Evolutionary conservation across 2,888 invertebrate species (phyloP).

Genomic region (Endotricha flammealis): DNA sequence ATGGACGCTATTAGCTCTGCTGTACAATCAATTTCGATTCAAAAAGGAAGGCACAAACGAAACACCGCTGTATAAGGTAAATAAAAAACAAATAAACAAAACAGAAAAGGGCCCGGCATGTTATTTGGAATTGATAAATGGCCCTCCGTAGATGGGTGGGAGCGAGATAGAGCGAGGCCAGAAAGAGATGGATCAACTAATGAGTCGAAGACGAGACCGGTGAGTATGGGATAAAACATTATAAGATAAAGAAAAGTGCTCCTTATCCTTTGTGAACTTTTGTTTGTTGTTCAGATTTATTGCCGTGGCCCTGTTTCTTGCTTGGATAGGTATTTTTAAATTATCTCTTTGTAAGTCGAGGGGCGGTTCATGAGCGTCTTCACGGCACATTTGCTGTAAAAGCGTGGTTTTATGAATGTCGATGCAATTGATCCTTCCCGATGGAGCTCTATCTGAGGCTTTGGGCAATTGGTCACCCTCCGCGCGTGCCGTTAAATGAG

Average conservation of each 20-base stretch:
- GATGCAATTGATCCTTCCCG: constrained; percentile 38
- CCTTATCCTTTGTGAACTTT: constrained; percentile 47
- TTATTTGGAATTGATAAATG: constrained; percentile 79
- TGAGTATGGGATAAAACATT: constrained; percentile 52
- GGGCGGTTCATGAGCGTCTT: constrained; percentile 43
- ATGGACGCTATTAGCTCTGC: constrained; percentile 64
- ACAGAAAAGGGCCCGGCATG: constrained; percentile 72
- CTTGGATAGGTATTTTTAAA: constrained; percentile 13
- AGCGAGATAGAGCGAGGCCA: constrained; percentile 54
- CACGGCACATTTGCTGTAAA: constrained; percentile 48
- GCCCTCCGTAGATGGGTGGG: constrained; percentile 64
- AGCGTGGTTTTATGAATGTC: constrained; percentile 46
- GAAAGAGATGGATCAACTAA: constrained; percentile 58
- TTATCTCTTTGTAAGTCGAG: constrained; percentile 26
- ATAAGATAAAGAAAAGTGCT: constrained; percentile 68
- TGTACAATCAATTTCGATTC: constrained; percentile 74
- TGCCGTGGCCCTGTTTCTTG: constrained; percentile 24
- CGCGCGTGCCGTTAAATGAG: constrained; percentile 53
- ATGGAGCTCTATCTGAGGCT: constrained; percentile 38
- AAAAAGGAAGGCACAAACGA: constrained; percentile 59
- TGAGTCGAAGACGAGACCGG: constrained; percentile 59
- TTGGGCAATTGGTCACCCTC: constrained; percentile 45
- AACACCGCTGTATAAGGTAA: constrained; percentile 68
- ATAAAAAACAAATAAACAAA: constrained; percentile 74
- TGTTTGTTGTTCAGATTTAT: constrained; percentile 35